A percentile compares a stretch with the other conserved stretches of the same genome.
phyloP scores from a whole-genome alignment of 2,888 invertebrate genomes.

The Bugula neritina region DNA sequence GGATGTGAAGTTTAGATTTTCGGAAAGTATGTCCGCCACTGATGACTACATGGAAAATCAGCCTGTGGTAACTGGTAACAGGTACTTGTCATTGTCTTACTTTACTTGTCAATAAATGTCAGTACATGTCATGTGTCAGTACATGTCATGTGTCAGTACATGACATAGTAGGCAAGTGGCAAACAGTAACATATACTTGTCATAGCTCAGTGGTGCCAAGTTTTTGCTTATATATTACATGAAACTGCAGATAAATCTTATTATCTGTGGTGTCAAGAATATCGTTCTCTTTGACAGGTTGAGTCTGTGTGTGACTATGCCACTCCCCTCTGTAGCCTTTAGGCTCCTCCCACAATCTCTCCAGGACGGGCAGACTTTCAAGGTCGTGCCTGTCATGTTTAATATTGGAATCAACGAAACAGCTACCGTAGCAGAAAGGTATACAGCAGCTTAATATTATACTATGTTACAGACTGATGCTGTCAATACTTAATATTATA shows the following conservation, averaged over 20 bases:
- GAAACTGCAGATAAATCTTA: background rate
- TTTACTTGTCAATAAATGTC: background rate
- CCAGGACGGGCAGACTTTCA: conserved; percentile 50
- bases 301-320: background rate
- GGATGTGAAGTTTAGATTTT: conserved; percentile 71
- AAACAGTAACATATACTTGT: conserved; percentile 33
- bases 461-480: background rate
- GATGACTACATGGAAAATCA: conserved; percentile 26
- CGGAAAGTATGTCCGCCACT: conserved; percentile 26
- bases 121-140: too few species aligned
- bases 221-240: background rate
- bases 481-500: background rate
- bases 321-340: conserved; percentile 51
- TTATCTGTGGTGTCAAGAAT: background rate
- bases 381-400: conserved; percentile 83
- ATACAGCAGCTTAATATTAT: conserved; percentile 22
- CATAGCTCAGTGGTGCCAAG: background rate
- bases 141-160: too few species aligned
- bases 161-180: too few species aligned
- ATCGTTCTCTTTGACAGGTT: background rate
- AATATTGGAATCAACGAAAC: conserved; percentile 92
- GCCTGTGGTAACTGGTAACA: conserved; percentile 33
- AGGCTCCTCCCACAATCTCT: conserved; percentile 62
- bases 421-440: conserved; percentile 79
- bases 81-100: conserved; percentile 30